Base-by-base conservation (phyloP, 1,140 invertebrate species). In the Penaeus chinensis region DNA sequence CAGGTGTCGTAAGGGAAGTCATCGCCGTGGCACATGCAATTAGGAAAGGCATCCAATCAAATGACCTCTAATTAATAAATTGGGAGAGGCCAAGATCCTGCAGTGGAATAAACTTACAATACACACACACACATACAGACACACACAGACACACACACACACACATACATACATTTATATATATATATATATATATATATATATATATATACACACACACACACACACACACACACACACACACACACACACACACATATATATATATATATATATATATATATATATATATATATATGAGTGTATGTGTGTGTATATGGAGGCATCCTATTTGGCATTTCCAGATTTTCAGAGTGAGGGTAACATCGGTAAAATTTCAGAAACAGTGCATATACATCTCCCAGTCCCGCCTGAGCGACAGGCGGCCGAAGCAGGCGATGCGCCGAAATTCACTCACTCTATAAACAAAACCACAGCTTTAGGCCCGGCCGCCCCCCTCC, bases 181-280 rank as follows among this genome's bases (percentile, higher is more conserved):
- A 74, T 74, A 74, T 74, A 74, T 74, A 32, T 74, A 74, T 32
- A 71, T n/a, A 71, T n/a, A 71, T n/a, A 13, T 19, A 13, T 19
- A 69, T 19, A 69, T 19, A 69, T 19, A 69, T 19, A 69, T 19
- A 69, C 2, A 69, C 19, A 69, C 2, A 69, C 19, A 69, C 19
- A 69, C 19, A 69, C 19, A 69, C 19, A 69, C 19, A 69, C 19
- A 69, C 19, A 69, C 19, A 69, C 13, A 69, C 13, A 69, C 13
- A 69, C 13, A 69, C 13, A 69, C 13, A 69, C 13, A 71, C 24
- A 71, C 24, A 71, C 24, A 71, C 24, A 71, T 71, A 71, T 71
- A 24, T 71, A 71, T 24, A 71, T 71, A 71, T 71, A 71, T 24
- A 71, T 71, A 71, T 71, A 71, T 24, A 71, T 71, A 71, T 71